phyloP scores from a whole-genome alignment of 2,888 invertebrate genomes.

The Lobophora halterata region DNA sequence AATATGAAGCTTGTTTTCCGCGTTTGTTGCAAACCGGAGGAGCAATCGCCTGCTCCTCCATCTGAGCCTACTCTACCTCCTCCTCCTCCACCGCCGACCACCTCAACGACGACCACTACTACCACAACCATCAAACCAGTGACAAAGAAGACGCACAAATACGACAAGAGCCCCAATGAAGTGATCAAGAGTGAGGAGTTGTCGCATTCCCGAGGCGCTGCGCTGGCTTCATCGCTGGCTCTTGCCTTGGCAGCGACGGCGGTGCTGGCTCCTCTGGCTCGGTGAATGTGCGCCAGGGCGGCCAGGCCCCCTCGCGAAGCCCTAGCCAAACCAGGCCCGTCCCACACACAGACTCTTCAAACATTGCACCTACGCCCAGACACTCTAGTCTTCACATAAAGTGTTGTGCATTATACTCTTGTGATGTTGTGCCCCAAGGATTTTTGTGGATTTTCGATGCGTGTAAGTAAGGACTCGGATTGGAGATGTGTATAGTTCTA shows the following conservation, averaged over 20 bases:
- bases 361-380: constrained; percentile 67
- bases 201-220: constrained; percentile 83
- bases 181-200: constrained; percentile 96
- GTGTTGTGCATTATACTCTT: constrained; percentile 35
- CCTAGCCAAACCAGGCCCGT: constrained; percentile 69
- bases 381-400: constrained; percentile 72
- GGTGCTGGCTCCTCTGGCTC: constrained; percentile 72
- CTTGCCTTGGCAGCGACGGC: constrained; percentile 71
- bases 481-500: constrained; percentile 32
- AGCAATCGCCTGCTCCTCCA: constrained; percentile 77
- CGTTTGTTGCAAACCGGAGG: constrained; percentile 92
- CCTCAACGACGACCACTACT: constrained; percentile 71
- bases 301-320: constrained; percentile 68
- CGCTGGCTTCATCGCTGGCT: constrained; percentile 72
- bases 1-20: constrained; percentile 98
- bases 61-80: constrained; percentile 79
- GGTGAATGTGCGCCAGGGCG: constrained; percentile 78
- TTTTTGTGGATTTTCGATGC: constrained; percentile 30
- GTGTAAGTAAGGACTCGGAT: constrained; percentile 36
- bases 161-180: constrained; percentile 94
- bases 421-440: constrained; percentile 48
- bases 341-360: constrained; percentile 63
- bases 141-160: constrained; percentile 90
- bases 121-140: constrained; percentile 80
- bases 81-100: constrained; percentile 78